Evolutionary conservation across 2,797 vertebrate species (phyloP), one percentile per base, ranked within the genome.

Genomic region (Spondyliosoma cantharus): DNA sequence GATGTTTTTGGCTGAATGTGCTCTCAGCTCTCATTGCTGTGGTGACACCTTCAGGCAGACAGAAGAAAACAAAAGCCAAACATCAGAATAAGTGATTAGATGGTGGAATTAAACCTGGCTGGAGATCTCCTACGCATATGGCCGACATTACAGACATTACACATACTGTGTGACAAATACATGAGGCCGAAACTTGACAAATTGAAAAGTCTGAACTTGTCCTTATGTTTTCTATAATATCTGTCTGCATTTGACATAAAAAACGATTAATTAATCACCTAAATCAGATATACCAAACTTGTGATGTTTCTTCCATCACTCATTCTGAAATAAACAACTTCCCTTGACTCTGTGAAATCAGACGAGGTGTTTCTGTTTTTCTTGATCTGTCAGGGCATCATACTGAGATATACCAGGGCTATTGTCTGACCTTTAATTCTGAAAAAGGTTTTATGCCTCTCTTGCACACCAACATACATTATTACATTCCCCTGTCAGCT

Each of bases 281-380:
- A 15, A 57, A 42, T 71, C n/a, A 57, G 22, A 74, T 48, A 12
- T 16, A 52, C 56, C 50, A 19, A 29, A 45, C 3, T 14, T 37
- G 4, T 45, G 43, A 15, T 4, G 65, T 59, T 45, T n/a, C 1
- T 42, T 15, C 9, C 56, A 24, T 67, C 24, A 20, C 54, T 42
- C 37, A 56, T 16, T 62, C 59, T 58, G 19, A 66, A 61, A 29
- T 3, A 42, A 65, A 46, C 58, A 62, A 17, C 20, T 72, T 77
- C 49, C 5, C 19, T 1, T 52, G n/a, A 22, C 5, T 71, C 19
- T 52, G 49, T 62, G 50, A 50, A 54, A 65, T 68, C 14, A 37
- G 37, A 46, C 12, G 56, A 83, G 22, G 71, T 85, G 75, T 81
- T 65, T 82, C n/a, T 60, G 16, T 69, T 67, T 65, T 53, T 53